Percentiles rank a stretch among this genome's conserved stretches.
phyloP scores from a whole-genome alignment of 2,888 invertebrate species.

The Axea sp. region DNA sequence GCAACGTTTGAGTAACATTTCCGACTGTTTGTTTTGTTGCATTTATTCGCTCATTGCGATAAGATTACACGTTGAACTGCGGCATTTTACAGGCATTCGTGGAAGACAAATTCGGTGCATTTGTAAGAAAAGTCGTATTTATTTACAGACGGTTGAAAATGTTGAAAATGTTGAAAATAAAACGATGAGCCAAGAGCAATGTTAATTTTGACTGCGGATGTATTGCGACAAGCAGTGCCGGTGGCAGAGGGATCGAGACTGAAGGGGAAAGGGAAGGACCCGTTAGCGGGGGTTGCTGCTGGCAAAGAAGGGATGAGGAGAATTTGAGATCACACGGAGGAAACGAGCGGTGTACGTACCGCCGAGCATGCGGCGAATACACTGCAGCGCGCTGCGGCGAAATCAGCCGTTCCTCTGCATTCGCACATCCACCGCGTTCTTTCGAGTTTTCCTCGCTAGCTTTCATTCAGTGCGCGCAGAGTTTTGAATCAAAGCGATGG shows the following conservation, averaged over 20 bases:
- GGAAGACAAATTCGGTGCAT: no score
- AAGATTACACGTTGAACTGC: no score
- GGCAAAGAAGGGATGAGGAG: slow-evolving; percentile 45
- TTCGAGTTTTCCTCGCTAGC: slow-evolving; percentile 27
- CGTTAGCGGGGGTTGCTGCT: slow-evolving; percentile 40
- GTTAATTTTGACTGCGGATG: slow-evolving; percentile 75
- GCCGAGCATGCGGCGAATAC: slow-evolving; percentile 69
- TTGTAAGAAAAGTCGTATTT: no score
- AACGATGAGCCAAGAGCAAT: no score
- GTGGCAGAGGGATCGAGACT: slow-evolving; percentile 51
- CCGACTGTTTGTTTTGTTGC: no score
- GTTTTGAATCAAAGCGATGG: slow-evolving; percentile 36
- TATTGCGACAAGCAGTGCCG: slow-evolving; percentile 75
- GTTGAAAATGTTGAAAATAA: no score
- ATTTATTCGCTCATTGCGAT: no score
- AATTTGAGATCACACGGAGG: slow-evolving; percentile 25
- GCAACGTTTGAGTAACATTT: no score
- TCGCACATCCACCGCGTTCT: slow-evolving; percentile 73
- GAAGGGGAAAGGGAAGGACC: slow-evolving; percentile 52
- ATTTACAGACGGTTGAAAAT: no score
- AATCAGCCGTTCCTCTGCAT: slow-evolving; percentile 70
- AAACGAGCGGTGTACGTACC: slow-evolving; percentile 56
- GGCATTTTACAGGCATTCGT: no score
- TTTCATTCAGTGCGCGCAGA: slow-evolving; percentile 47
- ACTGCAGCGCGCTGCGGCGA: slow-evolving; percentile 75